These are phyloP conservation scores for Kryptopterus vitreolus DNA, from an alignment of 2,797 vertebrate genomes.

Conservation along the genomic window DNA sequence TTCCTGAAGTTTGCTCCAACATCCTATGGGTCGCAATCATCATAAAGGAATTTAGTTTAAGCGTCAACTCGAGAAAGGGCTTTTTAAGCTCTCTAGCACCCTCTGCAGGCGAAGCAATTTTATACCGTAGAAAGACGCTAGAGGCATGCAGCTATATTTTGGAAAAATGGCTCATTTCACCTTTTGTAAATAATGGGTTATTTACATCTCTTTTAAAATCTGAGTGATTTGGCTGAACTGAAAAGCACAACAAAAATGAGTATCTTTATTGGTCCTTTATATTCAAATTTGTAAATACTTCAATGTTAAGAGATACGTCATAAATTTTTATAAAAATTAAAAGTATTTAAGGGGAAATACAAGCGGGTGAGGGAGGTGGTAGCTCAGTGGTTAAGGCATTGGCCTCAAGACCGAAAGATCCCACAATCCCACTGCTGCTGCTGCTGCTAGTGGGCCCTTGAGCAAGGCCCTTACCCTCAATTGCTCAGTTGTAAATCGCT, in stretches of 20 bases:
- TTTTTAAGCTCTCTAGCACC: slow-evolving; percentile 27
- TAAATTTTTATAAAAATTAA: neutral
- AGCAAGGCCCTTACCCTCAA: too few species aligned
- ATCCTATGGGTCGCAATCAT: neutral
- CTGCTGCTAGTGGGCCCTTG: too few species aligned
- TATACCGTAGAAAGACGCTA: neutral
- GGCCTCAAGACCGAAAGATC: too few species aligned
- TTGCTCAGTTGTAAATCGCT: too few species aligned
- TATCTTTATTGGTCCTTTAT: neutral
- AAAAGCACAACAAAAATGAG: neutral
- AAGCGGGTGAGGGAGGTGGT: too few species aligned
- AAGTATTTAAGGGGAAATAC: neutral
- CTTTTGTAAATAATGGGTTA: neutral
- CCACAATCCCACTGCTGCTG: too few species aligned
- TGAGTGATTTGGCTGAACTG: neutral
- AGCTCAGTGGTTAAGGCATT: too few species aligned
- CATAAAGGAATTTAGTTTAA: neutral
- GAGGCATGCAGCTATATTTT: too few species aligned
- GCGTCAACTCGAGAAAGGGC: neutral
- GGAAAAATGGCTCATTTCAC: too few species aligned
- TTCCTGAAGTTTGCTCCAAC: too few species aligned
- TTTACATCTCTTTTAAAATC: neutral
- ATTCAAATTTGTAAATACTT: too few species aligned
- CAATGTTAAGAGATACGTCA: too few species aligned
- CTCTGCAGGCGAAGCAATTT: slow-evolving; percentile 30